Conservation (phyloP, 2,797 vertebrate genomes). For the Scolopax rusticola region DNA sequence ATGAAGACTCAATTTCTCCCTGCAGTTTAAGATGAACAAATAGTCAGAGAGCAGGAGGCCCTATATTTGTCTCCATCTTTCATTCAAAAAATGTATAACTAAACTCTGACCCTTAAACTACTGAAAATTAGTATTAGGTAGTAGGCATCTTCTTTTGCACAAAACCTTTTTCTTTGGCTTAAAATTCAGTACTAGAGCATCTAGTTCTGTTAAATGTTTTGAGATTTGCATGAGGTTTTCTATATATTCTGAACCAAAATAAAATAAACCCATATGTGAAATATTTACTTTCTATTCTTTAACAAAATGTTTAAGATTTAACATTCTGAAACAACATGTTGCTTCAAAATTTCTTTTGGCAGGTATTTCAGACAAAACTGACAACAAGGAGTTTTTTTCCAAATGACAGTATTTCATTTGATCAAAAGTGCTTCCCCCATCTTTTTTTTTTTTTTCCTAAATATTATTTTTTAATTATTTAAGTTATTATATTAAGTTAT, state of each 20-base stretch:
- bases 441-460: background rate
- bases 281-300: background rate
- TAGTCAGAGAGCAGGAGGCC: background rate
- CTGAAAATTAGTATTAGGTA: background rate
- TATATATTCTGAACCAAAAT: background rate
- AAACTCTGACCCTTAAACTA: background rate
- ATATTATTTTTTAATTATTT: background rate
- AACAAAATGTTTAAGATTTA: background rate
- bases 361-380: background rate
- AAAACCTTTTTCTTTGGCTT: background rate
- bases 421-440: background rate
- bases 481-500: no score
- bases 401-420: background rate
- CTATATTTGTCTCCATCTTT: background rate
- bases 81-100: background rate
- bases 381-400: fast-evolving
- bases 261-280: background rate
- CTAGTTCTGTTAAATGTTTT: background rate
- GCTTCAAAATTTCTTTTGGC: background rate
- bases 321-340: background rate
- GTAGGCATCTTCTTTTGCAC: background rate
- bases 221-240: background rate
- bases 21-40: background rate
- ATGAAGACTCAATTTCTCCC: background rate
- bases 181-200: background rate